Conservation (phyloP, 2,888 invertebrate genomes). For the Merodon equestris region DNA sequence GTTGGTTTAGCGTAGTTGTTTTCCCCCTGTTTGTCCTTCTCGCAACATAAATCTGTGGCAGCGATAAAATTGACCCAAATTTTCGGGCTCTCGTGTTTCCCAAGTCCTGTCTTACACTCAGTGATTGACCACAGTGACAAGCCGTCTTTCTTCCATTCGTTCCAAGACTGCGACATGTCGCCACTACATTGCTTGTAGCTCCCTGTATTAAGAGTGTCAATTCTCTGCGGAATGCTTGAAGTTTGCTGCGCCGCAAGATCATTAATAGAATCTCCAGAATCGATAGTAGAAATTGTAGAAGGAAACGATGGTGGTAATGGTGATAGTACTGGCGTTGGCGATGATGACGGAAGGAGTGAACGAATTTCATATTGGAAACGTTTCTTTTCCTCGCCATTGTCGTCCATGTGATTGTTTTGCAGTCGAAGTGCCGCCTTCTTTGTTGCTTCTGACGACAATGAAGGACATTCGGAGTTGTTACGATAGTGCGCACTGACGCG, state of each 20-base stretch:
- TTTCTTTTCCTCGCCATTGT: slow-evolving; percentile 39
- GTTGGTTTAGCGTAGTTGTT: slow-evolving; percentile 40
- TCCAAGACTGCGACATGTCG: slow-evolving; percentile 12
- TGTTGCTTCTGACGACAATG: background rate
- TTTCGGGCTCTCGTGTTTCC: slow-evolving; percentile 19
- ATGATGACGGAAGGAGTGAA: slow-evolving; percentile 28
- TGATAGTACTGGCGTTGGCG: slow-evolving; percentile 6
- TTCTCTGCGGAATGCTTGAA: slow-evolving; percentile 32
- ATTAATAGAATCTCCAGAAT: slow-evolving; percentile 37
- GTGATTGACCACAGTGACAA: background rate
- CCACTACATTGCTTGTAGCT: slow-evolving; percentile 39
- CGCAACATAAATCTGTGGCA: background rate
- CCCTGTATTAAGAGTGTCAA: slow-evolving; percentile 44
- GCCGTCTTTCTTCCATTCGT: slow-evolving; percentile 1
- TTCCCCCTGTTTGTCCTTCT: slow-evolving; percentile 18
- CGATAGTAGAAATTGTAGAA: slow-evolving; percentile 36
- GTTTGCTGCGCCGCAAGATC: slow-evolving; percentile 30
- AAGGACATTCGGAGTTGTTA: slow-evolving; percentile 4
- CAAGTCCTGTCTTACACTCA: no score
- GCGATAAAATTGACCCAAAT: slow-evolving; percentile 41
- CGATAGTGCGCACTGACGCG: background rate
- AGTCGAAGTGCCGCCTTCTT: slow-evolving; percentile 7
- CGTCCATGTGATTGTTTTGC: slow-evolving; percentile 26
- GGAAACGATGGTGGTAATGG: slow-evolving; percentile 11
- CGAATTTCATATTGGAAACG: slow-evolving; percentile 40